These are phyloP conservation scores for Sebastolobus altivelis DNA, from an alignment of 2,797 vertebrate genomes.

Conservation along the genomic window DNA sequence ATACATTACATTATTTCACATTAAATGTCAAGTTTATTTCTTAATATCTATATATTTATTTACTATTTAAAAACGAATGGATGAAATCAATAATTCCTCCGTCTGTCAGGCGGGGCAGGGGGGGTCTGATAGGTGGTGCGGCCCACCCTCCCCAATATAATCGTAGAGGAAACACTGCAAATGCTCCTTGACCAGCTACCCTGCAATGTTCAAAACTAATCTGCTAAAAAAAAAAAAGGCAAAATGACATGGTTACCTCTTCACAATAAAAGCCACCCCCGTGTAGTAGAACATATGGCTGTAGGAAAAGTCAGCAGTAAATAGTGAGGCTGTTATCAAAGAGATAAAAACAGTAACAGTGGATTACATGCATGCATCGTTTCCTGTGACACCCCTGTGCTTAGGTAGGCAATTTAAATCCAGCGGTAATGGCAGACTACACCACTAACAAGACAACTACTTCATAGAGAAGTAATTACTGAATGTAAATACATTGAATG, in stretches of 20 bases:
- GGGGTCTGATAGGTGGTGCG: not conserved
- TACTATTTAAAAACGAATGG: not conserved
- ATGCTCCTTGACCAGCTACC: not conserved
- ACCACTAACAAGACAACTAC: not conserved
- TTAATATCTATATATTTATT: not conserved
- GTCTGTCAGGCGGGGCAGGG: not conserved
- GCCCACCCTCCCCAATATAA: not conserved
- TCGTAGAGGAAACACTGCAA: not conserved
- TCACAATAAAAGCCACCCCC: no score
- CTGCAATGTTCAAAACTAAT: not conserved
- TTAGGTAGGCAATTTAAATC: not conserved
- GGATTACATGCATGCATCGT: not conserved
- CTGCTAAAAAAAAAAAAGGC: no score
- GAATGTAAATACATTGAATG: not conserved
- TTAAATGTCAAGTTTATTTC: not conserved
- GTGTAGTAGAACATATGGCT: no score
- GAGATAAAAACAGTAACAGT: not conserved
- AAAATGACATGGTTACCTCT: no score
- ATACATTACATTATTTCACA: not conserved
- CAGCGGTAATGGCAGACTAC: not conserved
- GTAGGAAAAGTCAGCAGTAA: not conserved
- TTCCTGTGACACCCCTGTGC: not conserved
- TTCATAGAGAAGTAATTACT: not conserved
- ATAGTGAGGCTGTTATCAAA: not conserved
- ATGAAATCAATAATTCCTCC: not conserved